phyloP scores from a whole-genome alignment of 1,140 invertebrate species.

The Papilio dardanus region DNA sequence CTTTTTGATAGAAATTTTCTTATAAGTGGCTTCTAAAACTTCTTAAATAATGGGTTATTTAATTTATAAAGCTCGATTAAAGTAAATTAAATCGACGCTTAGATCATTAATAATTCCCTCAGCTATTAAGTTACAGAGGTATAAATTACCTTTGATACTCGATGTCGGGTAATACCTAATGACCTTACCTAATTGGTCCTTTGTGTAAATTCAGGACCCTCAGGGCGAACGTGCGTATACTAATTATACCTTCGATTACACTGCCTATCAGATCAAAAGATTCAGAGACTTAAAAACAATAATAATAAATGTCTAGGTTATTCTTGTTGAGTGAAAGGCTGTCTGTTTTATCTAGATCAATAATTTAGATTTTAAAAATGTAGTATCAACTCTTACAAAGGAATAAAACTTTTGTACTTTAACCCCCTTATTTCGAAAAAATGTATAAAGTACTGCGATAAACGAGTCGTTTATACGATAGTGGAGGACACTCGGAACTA shows the following conservation, averaged over 20 bases:
- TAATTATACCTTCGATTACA: not conserved
- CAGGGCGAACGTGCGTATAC: not conserved
- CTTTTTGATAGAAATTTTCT: not conserved
- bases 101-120: not conserved
- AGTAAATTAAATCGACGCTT: conserved; percentile 12
- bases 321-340: too few relatives aligned
- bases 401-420: too few relatives aligned
- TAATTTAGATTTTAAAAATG: too few relatives aligned
- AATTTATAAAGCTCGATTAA: not conserved
- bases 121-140: not conserved
- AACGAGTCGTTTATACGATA: too few relatives aligned
- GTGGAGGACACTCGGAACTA: too few relatives aligned
- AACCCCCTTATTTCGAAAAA: too few relatives aligned
- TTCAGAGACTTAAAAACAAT: too few relatives aligned
- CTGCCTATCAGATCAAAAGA: too few relatives aligned
- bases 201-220: conserved; percentile 1
- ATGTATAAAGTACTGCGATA: too few relatives aligned
- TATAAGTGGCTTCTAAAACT: not conserved
- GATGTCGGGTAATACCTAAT: not conserved
- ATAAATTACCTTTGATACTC: conserved; percentile 1
- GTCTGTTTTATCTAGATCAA: too few relatives aligned
- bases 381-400: too few relatives aligned
- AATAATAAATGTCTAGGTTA: too few relatives aligned
- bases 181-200: not conserved
- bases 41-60: not conserved